Base-by-base conservation (phyloP, 2,113 vertebrate genomes). In the Platichthys flesus region DNA sequence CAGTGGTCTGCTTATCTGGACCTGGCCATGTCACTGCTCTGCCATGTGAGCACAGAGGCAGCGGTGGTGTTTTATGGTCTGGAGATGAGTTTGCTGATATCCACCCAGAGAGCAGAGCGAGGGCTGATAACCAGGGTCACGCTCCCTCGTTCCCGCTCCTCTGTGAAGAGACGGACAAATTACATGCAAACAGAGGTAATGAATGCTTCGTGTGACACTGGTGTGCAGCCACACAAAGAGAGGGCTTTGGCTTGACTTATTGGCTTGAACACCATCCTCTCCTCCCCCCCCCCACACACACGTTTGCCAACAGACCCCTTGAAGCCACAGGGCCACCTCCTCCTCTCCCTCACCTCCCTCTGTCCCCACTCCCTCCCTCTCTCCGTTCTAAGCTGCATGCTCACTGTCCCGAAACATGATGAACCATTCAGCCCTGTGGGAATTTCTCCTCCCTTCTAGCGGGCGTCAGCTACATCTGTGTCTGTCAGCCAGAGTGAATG, bases 321-420 rank as follows among this genome's bases (percentile, higher is more conserved):
- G 24, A 79, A 79, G 28, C 79, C 79, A 73, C 37, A 26, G 28
- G 4, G 45, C 68, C 67, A 15, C 52, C 74, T 47, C 28, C 71
- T 16, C 14, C 51, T 45, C 85, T 51, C 4, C 47, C 47, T 51
- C 28, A 26, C 31, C 40, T 62, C 45, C 86, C 81, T 85, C 89
- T 90, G 9, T 45, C 42, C 58, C 21, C 47, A 40, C 61, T 55
- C 75, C 51, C 42, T 55, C 59, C 79, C 83, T 75, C 85, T 85
- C 85, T 78, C 51, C 61, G 78, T 57, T 80, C 90, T 90, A 90
- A 92, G 93, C 92, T 91, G 94, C 82, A 55, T 92, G 94, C 93
- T 96, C 93, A 92, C 93, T 95, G 95, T 95, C 94, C 93, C 77
- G 92, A 95, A 94, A 95, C 91, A 93, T 86, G 94, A 96, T 93